Conservation (phyloP, 2,113 vertebrate genomes). For the Puntigrus tetrazona region DNA sequence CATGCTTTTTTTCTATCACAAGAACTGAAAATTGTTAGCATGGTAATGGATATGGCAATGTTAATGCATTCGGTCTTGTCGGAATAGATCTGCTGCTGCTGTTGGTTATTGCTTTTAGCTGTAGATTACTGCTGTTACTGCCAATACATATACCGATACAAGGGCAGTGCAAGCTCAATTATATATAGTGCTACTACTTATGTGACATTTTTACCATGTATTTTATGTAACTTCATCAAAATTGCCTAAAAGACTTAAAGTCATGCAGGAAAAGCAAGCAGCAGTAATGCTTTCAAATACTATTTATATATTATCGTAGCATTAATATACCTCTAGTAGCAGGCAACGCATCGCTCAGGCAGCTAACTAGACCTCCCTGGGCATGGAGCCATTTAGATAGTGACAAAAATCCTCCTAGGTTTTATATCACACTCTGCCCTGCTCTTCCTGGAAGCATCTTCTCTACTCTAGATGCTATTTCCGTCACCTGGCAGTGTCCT, state of each 20-base stretch:
- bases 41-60: too few relatives aligned
- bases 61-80: too few relatives aligned
- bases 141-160: too few relatives aligned
- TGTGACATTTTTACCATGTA: neutral
- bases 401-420: constrained; percentile 20
- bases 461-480: constrained; percentile 47
- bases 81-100: too few relatives aligned
- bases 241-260: neutral
- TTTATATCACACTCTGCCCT: neutral
- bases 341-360: neutral
- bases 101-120: too few relatives aligned
- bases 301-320: neutral
- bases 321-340: neutral
- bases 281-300: neutral
- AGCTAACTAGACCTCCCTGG: neutral
- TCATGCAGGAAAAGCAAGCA: neutral
- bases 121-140: too few relatives aligned
- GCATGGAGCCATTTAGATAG: neutral
- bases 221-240: neutral
- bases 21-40: too few relatives aligned
- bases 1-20: neutral
- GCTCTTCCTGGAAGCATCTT: constrained; percentile 52
- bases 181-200: neutral
- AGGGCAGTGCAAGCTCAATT: too few relatives aligned
- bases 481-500: constrained; percentile 34